Base-by-base conservation (phyloP, 37 sponge, comb jelly and placozoan species). In the Hexactinellida sp. region DNA sequence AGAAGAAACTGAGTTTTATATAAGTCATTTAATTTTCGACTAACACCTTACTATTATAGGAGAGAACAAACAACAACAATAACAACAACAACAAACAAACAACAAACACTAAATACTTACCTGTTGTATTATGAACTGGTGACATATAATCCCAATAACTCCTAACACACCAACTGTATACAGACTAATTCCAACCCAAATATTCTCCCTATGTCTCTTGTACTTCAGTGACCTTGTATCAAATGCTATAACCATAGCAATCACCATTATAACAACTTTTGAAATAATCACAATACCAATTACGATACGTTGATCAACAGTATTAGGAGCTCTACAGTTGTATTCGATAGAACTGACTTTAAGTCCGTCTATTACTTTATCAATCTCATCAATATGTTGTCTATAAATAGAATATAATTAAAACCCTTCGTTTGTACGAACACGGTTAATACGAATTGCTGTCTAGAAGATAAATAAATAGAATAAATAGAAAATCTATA, bases 191-290 rank as follows among this genome's bases (percentile, higher is more conserved):
- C 76, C 76, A 10, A 63, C 76, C 76, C 76, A 63, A n/a, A 63
- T 28, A n/a, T 63, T 63, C 34, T 63, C 76, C 30, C 76, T 10
- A 28, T 63, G 76, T n/a, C 13, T 63, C 76, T 28, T 63, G 34
- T 32, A 63, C 76, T 63, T 63, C 21, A 63, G 21, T 3, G 30
- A 63, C 3, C 76, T 10, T 63, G 76, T 63, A n/a, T 63, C 76
- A n/a, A 63, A 63, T 28, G 76, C 76, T 63, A 63, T 63, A 23
- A 63, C 76, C 76, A 63, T 63, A 25, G 76, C 76, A 63, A 63
- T 28, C 76, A 63, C 76, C 25, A 63, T 23, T 32, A 63, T 63
- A 23, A 63, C 30, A 10, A n/a, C 76, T n/a, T 63, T 63, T 10
- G 28, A 25, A 5, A 23, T n/a, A n/a, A 63, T 63, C 28, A 63